phyloP scores from a whole-genome alignment of 2,797 vertebrate species.

The Neosilurus mollespiculum region DNA sequence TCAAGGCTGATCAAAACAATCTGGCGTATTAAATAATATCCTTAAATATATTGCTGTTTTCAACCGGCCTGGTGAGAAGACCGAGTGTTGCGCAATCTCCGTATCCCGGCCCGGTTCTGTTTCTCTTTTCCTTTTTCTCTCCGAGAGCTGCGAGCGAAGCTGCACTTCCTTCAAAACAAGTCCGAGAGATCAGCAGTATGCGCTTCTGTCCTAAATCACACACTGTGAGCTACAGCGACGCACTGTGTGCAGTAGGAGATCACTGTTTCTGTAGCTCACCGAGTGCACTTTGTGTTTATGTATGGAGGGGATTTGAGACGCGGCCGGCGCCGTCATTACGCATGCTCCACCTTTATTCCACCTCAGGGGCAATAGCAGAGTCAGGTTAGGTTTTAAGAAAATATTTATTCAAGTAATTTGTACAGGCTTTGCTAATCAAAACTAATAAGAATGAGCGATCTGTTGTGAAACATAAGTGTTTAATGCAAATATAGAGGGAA shows the following conservation, averaged over 20 bases:
- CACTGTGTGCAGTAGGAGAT: conserved; percentile 35
- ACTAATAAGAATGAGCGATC: neutral
- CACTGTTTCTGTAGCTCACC: no score
- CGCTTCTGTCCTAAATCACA: neutral
- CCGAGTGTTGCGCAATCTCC: neutral
- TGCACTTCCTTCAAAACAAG: conserved; percentile 84
- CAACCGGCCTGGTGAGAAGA: neutral
- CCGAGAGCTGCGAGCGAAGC: conserved; percentile 30
- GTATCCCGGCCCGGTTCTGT: neutral
- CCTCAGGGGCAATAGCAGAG: neutral
- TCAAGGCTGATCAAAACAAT: neutral
- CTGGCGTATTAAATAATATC: neutral
- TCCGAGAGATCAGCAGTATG: conserved; percentile 40
- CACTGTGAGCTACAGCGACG: neutral
- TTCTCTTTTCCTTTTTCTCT: conserved; percentile 43
- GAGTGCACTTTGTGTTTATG: neutral
- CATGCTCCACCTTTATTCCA: neutral
- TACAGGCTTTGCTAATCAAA: neutral
- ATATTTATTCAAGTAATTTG: neutral
- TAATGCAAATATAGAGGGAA: no score
- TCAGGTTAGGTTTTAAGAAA: no score
- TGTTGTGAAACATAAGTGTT: neutral
- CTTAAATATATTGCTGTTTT: neutral
- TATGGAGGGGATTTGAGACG: neutral
- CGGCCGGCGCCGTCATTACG: neutral